These are phyloP conservation scores for Tortricodes alternella DNA, from an alignment of 2,888 invertebrate species.

Conservation along the genomic window DNA sequence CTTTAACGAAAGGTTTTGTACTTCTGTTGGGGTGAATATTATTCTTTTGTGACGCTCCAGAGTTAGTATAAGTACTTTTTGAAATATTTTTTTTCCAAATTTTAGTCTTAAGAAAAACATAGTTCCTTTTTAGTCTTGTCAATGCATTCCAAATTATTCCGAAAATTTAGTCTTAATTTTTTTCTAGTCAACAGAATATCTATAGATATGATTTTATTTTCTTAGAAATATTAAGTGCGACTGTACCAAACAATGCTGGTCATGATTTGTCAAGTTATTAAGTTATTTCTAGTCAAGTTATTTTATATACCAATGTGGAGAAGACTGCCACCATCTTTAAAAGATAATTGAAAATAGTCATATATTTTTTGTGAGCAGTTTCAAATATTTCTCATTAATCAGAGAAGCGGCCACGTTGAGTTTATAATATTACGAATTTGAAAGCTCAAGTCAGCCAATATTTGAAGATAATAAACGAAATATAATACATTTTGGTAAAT, in stretches of 20 bases:
- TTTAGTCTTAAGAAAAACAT: slow-evolving; percentile 26
- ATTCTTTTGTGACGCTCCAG: slow-evolving; percentile 15
- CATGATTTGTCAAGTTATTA: slow-evolving; percentile 63
- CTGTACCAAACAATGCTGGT: slow-evolving; percentile 62
- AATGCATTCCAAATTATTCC: slow-evolving; percentile 14
- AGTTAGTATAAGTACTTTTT: slow-evolving; percentile 15
- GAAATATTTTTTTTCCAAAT: not conserved
- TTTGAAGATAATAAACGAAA: too few relatives aligned
- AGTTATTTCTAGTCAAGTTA: slow-evolving; percentile 81
- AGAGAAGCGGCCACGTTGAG: too few relatives aligned
- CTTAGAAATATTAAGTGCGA: slow-evolving; percentile 56
- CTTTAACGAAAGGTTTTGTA: not conserved
- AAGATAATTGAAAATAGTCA: slow-evolving; percentile 3
- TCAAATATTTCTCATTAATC: not conserved
- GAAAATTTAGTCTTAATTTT: slow-evolving; percentile 11
- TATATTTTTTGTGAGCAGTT: not conserved
- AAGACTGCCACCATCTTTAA: slow-evolving; percentile 38
- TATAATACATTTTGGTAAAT: slow-evolving; percentile 36
- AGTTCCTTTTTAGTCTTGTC: slow-evolving; percentile 32
- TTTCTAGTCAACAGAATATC: slow-evolving; percentile 24
- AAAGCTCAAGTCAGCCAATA: too few relatives aligned
- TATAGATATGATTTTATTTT: slow-evolving; percentile 8
- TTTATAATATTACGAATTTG: too few relatives aligned
- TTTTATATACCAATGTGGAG: slow-evolving; percentile 68
- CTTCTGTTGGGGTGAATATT: slow-evolving; percentile 7